Conservation (phyloP, 2,797 vertebrate species). For the Aphelocoma californica region DNA sequence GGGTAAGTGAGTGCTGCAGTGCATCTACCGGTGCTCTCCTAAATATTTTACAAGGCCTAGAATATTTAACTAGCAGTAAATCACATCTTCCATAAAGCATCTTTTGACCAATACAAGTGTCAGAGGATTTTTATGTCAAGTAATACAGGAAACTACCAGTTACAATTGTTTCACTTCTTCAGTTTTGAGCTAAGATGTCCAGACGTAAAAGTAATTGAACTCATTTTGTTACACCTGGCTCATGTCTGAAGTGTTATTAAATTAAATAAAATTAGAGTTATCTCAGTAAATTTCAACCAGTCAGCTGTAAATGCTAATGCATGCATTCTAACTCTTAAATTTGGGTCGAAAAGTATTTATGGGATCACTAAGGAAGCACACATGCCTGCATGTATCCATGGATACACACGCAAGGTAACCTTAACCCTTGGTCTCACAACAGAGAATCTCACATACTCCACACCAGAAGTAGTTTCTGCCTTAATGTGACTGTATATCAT, state of each 20-base stretch:
- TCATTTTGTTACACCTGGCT: neutral
- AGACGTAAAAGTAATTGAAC: neutral
- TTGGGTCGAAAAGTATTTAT: neutral
- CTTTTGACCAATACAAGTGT: neutral
- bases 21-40: neutral
- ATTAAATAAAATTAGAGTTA: neutral
- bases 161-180: neutral
- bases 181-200: neutral
- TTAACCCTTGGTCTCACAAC: neutral
- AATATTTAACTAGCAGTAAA: neutral
- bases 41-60: neutral
- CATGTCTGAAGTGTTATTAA: neutral
- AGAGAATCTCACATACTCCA: neutral
- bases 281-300: neutral
- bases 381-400: neutral
- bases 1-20: neutral
- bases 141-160: neutral
- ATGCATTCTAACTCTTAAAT: neutral
- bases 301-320: neutral
- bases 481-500: neutral
- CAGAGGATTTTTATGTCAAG: neutral
- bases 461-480: neutral
- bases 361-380: neutral
- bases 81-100: neutral
- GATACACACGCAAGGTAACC: neutral